These are phyloP conservation scores for Pipra filicauda DNA, from an alignment of 2,113 vertebrate genomes.

Conservation along the genomic window DNA sequence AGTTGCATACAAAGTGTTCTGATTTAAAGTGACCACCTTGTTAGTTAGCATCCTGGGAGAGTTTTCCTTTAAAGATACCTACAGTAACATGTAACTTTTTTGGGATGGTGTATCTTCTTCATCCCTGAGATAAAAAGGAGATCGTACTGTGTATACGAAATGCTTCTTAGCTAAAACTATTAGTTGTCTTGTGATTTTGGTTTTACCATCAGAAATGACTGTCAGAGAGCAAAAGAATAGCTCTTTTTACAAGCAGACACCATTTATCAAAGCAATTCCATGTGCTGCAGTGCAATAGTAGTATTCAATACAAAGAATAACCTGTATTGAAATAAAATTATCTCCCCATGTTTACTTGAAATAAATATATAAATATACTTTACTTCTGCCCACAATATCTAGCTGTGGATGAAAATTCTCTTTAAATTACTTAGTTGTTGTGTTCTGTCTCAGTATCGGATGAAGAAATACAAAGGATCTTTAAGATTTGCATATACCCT, in stretches of 20 bases:
- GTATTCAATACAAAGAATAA: neutral
- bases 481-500: neutral
- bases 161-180: neutral
- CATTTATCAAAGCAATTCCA: neutral
- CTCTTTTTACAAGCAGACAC: neutral
- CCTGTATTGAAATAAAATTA: neutral
- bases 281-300: neutral
- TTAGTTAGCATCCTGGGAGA: neutral
- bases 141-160: neutral
- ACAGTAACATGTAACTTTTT: accelerated
- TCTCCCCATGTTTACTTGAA: neutral
- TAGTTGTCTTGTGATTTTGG: neutral
- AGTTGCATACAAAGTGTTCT: neutral
- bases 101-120: neutral
- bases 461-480: neutral
- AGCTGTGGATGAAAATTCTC: neutral
- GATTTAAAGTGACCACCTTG: neutral
- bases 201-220: neutral
- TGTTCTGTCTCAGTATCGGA: neutral
- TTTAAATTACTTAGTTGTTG: neutral
- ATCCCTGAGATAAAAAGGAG: neutral
- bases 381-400: neutral
- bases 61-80: neutral
- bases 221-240: neutral
- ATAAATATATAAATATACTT: neutral